A percentile compares a stretch with the other conserved stretches of the same genome.
Conservation (phyloP, 2,113 vertebrate genomes). For the Tympanuchus pallidicinctus region DNA sequence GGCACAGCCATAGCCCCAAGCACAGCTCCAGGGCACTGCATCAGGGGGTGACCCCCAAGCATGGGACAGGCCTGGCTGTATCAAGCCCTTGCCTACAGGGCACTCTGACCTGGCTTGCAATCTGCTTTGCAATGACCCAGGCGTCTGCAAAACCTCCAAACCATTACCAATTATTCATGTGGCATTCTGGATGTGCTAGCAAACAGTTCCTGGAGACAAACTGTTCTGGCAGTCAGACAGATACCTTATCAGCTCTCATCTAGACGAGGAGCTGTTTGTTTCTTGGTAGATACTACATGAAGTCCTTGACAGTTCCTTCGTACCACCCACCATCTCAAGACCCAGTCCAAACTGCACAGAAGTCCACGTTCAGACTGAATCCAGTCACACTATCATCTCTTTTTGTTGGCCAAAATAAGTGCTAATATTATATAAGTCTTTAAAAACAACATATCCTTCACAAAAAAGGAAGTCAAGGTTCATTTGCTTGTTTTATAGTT, state of each 20-base stretch:
- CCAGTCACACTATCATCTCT: not conserved
- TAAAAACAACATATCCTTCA: not conserved
- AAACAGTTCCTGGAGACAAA: not conserved
- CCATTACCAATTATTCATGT: not conserved
- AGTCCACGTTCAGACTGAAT: not conserved
- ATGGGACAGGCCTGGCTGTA: rapidly evolving
- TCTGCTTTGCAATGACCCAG: not conserved
- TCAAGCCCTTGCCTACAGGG: rapidly evolving
- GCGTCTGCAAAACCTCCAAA: not conserved
- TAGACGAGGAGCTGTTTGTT: not conserved
- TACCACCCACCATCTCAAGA: not conserved
- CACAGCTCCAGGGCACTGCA: not conserved
- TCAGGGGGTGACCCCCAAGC: rapidly evolving
- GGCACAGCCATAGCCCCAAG: not conserved
- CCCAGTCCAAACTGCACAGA: not conserved
- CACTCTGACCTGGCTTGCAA: rapidly evolving
- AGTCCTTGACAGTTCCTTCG: not conserved
- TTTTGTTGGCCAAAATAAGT: not conserved
- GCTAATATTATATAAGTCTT: not conserved
- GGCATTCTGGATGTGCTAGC: not conserved
- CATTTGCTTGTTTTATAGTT: not conserved
- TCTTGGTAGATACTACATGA: not conserved
- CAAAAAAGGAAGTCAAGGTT: rapidly evolving
- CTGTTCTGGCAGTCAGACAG: not conserved
- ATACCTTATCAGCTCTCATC: not conserved